A percentile compares a stretch with the other conserved stretches of the same genome.
These are phyloP conservation scores for Podocnemis expansa DNA, from an alignment of 2,113 vertebrate species.

Conservation along the genomic window DNA sequence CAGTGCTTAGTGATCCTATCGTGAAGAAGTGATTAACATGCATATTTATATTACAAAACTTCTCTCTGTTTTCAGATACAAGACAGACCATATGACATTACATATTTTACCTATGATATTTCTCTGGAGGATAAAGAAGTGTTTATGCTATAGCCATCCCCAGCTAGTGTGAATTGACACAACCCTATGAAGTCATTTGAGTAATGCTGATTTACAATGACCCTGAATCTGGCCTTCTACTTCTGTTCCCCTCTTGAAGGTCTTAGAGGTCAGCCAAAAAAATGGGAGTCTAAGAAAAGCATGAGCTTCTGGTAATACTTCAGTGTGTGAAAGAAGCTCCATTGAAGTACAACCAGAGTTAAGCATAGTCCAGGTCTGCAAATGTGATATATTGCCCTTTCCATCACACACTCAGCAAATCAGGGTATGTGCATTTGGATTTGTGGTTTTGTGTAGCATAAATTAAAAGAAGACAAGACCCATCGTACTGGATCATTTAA, in stretches of 20 bases:
- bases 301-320: neutral
- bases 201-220: neutral
- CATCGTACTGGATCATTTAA: neutral
- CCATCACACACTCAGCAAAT: neutral
- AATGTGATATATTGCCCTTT: neutral
- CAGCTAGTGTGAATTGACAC: neutral
- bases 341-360: neutral
- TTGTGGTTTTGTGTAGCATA: neutral
- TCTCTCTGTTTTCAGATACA: neutral
- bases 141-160: neutral
- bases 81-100: neutral
- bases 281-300: neutral
- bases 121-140: neutral
- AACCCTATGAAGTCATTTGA: neutral
- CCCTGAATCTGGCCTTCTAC: neutral
- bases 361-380: neutral
- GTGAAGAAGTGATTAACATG: neutral
- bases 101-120: neutral
- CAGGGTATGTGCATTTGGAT: neutral
- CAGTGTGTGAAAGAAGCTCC: neutral
- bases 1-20: neutral
- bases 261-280: neutral
- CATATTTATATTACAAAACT: neutral
- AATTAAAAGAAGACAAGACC: neutral
- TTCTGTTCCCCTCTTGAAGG: neutral